Evolutionary conservation across 92 coral and sea anemone species (phyloP).

Genomic region (Phenganax marumi): DNA sequence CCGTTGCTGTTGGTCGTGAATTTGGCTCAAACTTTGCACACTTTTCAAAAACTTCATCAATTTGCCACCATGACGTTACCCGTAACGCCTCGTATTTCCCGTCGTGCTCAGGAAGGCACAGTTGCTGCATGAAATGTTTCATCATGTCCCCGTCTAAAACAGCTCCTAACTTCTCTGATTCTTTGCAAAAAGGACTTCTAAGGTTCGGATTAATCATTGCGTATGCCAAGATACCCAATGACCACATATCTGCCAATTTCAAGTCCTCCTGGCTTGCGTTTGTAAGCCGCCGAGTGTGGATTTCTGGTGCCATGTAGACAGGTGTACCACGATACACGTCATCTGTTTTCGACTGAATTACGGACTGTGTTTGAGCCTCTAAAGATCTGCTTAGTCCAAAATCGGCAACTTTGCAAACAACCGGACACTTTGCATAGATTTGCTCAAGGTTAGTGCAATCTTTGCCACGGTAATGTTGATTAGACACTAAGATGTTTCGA

Average conservation of each 20-base stretch:
- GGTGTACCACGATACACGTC: background rate
- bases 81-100: background rate
- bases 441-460: background rate
- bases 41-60: background rate
- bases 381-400: constrained; percentile 7
- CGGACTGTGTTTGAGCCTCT: background rate
- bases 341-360: background rate
- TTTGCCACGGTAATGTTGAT: background rate
- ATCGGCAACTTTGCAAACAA: constrained; percentile 13
- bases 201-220: background rate
- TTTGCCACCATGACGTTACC: constrained; percentile 4
- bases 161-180: background rate
- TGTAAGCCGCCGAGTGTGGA: background rate
- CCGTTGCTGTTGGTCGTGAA: background rate
- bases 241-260: constrained; percentile 8
- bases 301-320: constrained; percentile 7
- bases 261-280: background rate
- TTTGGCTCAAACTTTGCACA: constrained; percentile 10
- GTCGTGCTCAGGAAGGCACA: background rate
- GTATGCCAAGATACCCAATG: background rate
- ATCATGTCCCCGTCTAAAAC: background rate
- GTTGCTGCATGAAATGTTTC: background rate
- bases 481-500: background rate
- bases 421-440: background rate
- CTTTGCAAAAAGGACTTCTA: background rate